Evolutionary conservation across 2,113 vertebrate genomes (phyloP).

Genomic region (Atractosteus spatula): DNA sequence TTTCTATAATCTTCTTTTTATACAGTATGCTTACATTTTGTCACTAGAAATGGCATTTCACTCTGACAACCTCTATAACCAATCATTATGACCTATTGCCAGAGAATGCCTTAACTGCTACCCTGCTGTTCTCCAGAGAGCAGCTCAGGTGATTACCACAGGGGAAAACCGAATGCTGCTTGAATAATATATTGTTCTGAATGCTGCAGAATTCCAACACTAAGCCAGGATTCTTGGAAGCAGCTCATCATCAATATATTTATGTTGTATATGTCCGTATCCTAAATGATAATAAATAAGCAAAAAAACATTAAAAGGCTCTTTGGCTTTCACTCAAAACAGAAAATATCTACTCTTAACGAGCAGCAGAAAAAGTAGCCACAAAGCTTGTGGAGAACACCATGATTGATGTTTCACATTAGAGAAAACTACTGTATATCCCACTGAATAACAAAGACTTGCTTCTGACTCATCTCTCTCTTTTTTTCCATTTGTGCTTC

Average conservation of each 20-base stretch:
- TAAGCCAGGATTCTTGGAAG: constrained; percentile 27
- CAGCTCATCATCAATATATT: constrained; percentile 28
- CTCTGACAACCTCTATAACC: too few species aligned
- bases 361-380: constrained; percentile 50
- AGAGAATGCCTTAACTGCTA: too few species aligned
- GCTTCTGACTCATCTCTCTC: constrained; percentile 11
- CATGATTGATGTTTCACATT: constrained; percentile 57
- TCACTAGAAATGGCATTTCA: too few species aligned
- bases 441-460: constrained; percentile 43
- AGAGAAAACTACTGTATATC: constrained; percentile 18
- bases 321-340: constrained; percentile 49
- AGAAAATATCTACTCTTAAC: constrained; percentile 65
- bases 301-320: constrained; percentile 43
- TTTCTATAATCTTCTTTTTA: too few species aligned
- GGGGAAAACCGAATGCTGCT: constrained; percentile 1
- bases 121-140: too few species aligned
- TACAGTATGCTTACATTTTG: too few species aligned
- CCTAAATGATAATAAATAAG: constrained; percentile 57
- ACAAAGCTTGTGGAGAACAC: constrained; percentile 30
- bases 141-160: too few species aligned
- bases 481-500: constrained; percentile 17
- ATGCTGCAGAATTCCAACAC: constrained; percentile 38
- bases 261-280: constrained; percentile 30
- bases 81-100: too few species aligned
- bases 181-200: constrained; percentile 29